phyloP scores from a whole-genome alignment of 2,113 vertebrate species.

The Phrynosoma blainvillii region DNA sequence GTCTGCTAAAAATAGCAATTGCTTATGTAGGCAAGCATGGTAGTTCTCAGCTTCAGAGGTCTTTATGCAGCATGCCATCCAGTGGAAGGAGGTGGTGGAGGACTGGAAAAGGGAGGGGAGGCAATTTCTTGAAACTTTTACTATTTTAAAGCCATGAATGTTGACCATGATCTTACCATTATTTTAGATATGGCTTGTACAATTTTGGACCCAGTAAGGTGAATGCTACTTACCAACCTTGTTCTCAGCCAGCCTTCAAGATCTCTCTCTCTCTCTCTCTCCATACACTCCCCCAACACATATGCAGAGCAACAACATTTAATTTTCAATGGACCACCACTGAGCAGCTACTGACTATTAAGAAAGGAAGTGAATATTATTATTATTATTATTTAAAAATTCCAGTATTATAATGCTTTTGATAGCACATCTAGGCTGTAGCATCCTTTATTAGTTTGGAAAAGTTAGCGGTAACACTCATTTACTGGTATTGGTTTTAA shows the following conservation, averaged over 20 bases:
- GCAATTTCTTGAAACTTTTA: background rate
- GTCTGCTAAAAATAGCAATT: constrained; percentile 14
- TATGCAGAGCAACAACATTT: too few species aligned
- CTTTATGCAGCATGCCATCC: background rate
- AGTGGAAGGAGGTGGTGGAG: background rate
- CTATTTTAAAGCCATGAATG: background rate
- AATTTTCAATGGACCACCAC: too few species aligned
- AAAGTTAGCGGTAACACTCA: too few species aligned
- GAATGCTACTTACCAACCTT: background rate
- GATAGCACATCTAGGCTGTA: too few species aligned
- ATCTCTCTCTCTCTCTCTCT: too few species aligned
- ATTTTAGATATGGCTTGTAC: background rate
- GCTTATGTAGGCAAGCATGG: background rate
- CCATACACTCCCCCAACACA: too few species aligned
- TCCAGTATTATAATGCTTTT: background rate
- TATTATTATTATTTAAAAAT: too few species aligned
- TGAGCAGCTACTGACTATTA: too few species aligned
- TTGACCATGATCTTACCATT: background rate
- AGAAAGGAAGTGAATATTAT: too few species aligned
- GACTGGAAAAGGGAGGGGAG: background rate
- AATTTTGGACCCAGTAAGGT: background rate
- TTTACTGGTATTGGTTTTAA: too few species aligned
- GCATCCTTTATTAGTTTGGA: too few species aligned
- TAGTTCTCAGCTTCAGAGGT: background rate
- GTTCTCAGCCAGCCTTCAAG: background rate